phyloP scores from a whole-genome alignment of 37 sponge, comb jelly and placozoan genomes.

The Bolinopsis microptera region DNA sequence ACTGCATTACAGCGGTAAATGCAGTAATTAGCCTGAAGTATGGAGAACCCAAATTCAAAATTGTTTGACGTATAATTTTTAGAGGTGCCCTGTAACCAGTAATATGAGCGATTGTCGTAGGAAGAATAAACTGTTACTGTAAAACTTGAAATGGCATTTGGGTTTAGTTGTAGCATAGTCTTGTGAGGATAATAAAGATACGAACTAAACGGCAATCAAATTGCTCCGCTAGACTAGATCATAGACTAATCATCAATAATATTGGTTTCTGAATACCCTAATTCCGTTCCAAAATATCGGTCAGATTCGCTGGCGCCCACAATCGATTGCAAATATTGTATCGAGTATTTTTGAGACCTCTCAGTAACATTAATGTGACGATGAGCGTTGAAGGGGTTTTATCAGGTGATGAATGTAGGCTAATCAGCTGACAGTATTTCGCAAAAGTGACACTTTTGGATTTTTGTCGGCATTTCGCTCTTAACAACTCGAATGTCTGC shows the following conservation, averaged over 20 bases:
- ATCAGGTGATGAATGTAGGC: no score
- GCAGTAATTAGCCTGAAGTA: not conserved
- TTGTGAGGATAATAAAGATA: not conserved
- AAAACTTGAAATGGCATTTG: not conserved
- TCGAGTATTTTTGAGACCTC: not conserved
- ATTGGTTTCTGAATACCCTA: not conserved
- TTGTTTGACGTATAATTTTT: no score
- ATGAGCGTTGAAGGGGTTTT: no score
- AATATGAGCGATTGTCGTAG: no score
- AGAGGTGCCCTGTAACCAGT: no score
- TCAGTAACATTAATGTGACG: not conserved
- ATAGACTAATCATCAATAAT: not conserved
- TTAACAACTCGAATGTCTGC: no score
- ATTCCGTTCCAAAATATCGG: not conserved
- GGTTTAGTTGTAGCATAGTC: not conserved
- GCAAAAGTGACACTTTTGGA: no score
- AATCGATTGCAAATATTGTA: not conserved
- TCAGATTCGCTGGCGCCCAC: not conserved
- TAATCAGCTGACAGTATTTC: no score
- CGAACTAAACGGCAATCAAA: not conserved
- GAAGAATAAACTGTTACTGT: not conserved
- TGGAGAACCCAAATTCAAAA: no score
- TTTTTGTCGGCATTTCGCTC: no score
- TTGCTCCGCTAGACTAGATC: not conserved
- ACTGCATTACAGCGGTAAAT: not conserved